Percentiles rank a stretch among this genome's conserved stretches.
Evolutionary conservation across 2,113 vertebrate genomes (phyloP).

Genomic region (Thinocorus orbignyianus): DNA sequence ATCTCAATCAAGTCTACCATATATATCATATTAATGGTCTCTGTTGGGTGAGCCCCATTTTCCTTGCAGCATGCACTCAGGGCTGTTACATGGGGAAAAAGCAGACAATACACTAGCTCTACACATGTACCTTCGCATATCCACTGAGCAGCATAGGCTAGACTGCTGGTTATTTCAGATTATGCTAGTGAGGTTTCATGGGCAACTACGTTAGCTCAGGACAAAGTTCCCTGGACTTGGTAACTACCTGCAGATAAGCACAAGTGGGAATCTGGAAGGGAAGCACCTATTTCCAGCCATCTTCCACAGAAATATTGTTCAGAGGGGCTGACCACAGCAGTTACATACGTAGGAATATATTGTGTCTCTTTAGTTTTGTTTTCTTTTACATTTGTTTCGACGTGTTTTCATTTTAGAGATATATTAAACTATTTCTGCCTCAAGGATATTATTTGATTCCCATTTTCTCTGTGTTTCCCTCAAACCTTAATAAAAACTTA

Average conservation of each 20-base stretch:
- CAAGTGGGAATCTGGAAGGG: background rate
- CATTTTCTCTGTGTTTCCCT: background rate
- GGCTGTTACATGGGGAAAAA: background rate
- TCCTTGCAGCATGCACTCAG: background rate
- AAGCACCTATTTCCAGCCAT: accelerated
- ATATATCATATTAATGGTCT: background rate
- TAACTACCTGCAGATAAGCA: background rate
- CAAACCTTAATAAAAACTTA: background rate
- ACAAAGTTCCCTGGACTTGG: background rate
- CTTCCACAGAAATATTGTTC: background rate
- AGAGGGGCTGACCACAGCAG: background rate
- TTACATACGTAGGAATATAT: background rate
- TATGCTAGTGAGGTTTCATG: background rate
- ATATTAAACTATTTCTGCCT: background rate
- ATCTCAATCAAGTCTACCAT: background rate
- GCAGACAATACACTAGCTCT: background rate
- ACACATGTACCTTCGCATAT: accelerated
- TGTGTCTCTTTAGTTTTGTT: background rate
- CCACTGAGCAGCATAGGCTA: background rate
- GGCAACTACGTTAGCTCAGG: background rate
- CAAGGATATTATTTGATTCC: background rate
- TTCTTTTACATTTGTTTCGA: background rate
- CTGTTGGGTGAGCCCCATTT: background rate
- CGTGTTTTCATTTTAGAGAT: background rate
- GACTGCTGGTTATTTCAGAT: background rate